Base-by-base conservation (phyloP, 2,113 vertebrate species). In the Propithecus coquereli region DNA sequence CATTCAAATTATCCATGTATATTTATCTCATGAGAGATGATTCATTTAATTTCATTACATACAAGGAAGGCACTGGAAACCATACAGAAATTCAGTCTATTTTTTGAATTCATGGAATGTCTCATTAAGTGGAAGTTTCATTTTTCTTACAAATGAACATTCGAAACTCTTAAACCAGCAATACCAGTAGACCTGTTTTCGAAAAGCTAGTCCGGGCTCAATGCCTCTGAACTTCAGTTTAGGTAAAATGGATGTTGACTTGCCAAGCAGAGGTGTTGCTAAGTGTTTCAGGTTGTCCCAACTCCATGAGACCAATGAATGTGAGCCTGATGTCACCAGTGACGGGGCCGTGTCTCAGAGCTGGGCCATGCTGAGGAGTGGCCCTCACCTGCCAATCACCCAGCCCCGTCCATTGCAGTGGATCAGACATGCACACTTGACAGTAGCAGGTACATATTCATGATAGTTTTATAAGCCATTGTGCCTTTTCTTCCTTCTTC, bases 101-200 rank as follows among this genome's bases (percentile, higher is more conserved):
- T 70, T 76, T 20, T 34, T 91, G 87, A 59, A 17, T 25, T 66
- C 13, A 17, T 30, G 30, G 34, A 65, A 14, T 30, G 6, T 82
- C 77, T 79, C 37, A 88, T 27, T 43, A 87, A 76, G 52, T 25
- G 10, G 17, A 18, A 81, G 40, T 65, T 95, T 71, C 76, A n/a
- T 13, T 86, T 95, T 86, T 71, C 34, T 89, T 83, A 85, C 17
- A n/a, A 79, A 63, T 40, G 43, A 91, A 47, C n/a, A 43, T 85
- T 87, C 27, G 57, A 74, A 22, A 5, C 16, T 0, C 6, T 2
- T 40, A 40, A 63, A 66, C 25, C 61, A 30, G 6, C n/a, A 18
- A 76, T 13, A 22, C 3, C 9, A 85, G 1, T 34, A 71, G 20
- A 59, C 4, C 9, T 89, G 59, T 81, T 88, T 70, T 80, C 27